Evolutionary conservation across 2,797 vertebrate genomes (phyloP), one percentile per base, ranked within the genome.

Genomic region (Argya squamiceps): DNA sequence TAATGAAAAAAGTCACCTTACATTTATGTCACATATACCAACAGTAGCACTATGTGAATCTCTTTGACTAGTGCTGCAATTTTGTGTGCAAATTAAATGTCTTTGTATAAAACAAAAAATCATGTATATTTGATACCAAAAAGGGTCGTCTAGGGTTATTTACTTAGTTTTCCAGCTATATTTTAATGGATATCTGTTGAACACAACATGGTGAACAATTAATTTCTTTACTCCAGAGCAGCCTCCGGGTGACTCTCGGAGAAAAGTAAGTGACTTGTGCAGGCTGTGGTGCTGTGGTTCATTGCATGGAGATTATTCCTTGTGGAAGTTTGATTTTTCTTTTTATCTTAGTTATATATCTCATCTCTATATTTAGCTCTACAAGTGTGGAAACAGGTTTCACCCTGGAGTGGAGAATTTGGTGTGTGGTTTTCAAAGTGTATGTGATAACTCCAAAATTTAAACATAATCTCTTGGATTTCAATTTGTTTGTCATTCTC

Each of bases 201-300:
- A 97, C 92, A 93, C 97, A 95, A 95, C 84, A 53, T 96, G 94
- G 97, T 97, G 98, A 98, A 98, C 97, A 89, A 97, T 97, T 77
- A 60, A 98, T 99, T 98, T 99, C 98, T 99, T 98, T 98, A 98
- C 98, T 98, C 98, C 98, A 99, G 99, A 99, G 98, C 99, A 99
- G 98, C 98, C 99, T 99, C 99, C 98, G 99, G 99, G 99, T 99
- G 98, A 99, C 98, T 98, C 99, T 98, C 99, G 98, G 98, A 99
- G 99, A 99, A 99, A 99, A 98, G 99, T 99, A 99, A 99, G 99
- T 99, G 98, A 79, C 83, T 93, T 79, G 91, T 95, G 92, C 93
- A 97, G 97, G 97, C 84, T 94, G 91, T 98, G 96, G 97, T 98
- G 97, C 97, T 98, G 93, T 98, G 98, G 98, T 98, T 98, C 97